A percentile compares a stretch with the other conserved stretches of the same genome.
phyloP scores from a whole-genome alignment of 2,113 vertebrate species.

The Sitta europaea region DNA sequence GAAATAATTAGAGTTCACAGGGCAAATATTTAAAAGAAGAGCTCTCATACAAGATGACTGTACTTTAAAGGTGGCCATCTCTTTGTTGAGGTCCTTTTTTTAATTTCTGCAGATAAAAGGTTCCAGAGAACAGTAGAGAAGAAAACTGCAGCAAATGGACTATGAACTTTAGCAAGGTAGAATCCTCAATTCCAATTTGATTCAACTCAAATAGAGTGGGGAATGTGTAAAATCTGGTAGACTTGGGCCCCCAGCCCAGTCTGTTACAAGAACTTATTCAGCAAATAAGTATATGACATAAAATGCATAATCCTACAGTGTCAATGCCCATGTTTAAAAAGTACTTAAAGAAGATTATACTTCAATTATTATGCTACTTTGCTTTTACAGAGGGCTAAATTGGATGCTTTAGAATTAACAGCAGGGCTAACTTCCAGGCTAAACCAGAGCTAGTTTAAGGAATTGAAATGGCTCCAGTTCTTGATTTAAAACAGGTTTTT shows the following conservation, averaged over 20 bases:
- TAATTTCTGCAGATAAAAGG: neutral
- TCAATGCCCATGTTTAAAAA: neutral
- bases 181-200: neutral
- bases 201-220: neutral
- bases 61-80: neutral
- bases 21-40: neutral
- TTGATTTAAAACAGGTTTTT: constrained; percentile 67
- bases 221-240: neutral
- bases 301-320: neutral
- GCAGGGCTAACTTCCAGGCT: constrained; percentile 20
- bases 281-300: neutral
- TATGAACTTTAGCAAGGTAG: neutral
- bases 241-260: neutral
- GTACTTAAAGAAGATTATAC: constrained; percentile 5
- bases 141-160: constrained; percentile 18
- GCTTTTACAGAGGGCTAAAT: constrained; percentile 28
- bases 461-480: constrained; percentile 37
- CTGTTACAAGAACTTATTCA: neutral
- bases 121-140: constrained; percentile 5
- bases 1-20: neutral
- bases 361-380: constrained; percentile 31
- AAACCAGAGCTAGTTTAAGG: constrained; percentile 32
- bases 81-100: neutral
- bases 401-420: constrained; percentile 27
- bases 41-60: neutral